Percentiles rank a stretch among this genome's conserved stretches.
Evolutionary conservation across 2,113 vertebrate genomes (phyloP).

Genomic region (Campylomormyrus numenius): DNA sequence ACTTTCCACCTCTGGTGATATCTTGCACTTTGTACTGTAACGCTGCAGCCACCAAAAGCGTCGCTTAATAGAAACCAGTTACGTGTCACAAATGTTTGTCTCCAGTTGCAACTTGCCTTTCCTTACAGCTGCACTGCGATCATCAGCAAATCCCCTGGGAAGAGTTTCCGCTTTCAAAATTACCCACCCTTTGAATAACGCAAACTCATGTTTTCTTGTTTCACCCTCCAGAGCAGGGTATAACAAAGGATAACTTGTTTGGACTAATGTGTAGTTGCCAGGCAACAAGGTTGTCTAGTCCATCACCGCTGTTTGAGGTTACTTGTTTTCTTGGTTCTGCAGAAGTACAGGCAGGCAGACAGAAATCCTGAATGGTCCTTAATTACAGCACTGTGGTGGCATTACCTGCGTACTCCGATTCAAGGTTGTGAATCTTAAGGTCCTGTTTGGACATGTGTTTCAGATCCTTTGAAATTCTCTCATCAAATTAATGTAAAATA

Average conservation of each 20-base stretch:
- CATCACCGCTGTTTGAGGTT: slow-evolving; percentile 44
- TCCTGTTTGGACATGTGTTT: background rate
- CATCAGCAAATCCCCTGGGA: slow-evolving; percentile 11
- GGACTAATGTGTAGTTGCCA: slow-evolving; percentile 62
- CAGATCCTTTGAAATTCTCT: background rate
- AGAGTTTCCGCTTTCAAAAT: slow-evolving; percentile 15
- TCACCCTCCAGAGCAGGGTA: slow-evolving; percentile 40
- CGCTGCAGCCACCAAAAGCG: background rate
- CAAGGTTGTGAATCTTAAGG: background rate
- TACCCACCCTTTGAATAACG: slow-evolving; percentile 18
- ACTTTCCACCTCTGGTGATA: background rate
- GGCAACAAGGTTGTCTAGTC: slow-evolving; percentile 59
- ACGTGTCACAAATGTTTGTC: background rate
- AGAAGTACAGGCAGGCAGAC: slow-evolving; percentile 31
- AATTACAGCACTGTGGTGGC: background rate
- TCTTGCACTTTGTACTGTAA: background rate
- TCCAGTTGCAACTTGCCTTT: slow-evolving; percentile 7
- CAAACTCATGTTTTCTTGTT: slow-evolving; percentile 35
- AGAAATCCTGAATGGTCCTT: slow-evolving; percentile 33
- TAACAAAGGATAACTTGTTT: slow-evolving; percentile 53
- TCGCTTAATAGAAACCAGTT: background rate
- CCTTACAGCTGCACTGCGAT: slow-evolving; percentile 14
- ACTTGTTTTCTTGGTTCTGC: slow-evolving; percentile 43
- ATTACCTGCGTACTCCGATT: background rate
- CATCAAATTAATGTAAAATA: background rate